A percentile compares a stretch with the other conserved stretches of the same genome.
Evolutionary conservation across 2,888 invertebrate species (phyloP).

Genomic region (Mythimna pallens): DNA sequence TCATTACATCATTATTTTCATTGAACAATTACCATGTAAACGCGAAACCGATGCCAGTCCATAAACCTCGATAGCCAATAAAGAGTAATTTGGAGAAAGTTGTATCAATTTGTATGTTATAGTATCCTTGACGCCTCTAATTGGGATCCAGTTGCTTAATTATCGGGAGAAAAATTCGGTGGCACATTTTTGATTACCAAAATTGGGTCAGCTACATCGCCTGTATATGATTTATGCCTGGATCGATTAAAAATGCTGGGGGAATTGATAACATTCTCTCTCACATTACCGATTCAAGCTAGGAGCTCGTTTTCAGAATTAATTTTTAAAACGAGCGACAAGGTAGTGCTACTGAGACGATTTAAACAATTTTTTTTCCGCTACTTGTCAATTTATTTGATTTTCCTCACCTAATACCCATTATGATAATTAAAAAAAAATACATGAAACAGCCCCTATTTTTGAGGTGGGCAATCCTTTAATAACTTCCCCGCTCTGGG

Average conservation of each 20-base stretch:
- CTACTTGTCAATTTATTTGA: background rate
- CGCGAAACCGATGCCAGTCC: slow-evolving; percentile 56
- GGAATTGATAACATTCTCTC: background rate
- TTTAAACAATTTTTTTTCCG: too few species aligned
- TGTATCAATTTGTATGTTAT: slow-evolving; percentile 50
- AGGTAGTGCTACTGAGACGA: too few species aligned
- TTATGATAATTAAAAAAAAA: too few species aligned
- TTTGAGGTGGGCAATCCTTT: too few species aligned
- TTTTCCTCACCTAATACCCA: background rate
- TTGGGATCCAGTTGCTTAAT: slow-evolving; percentile 63
- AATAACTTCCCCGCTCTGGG: too few species aligned
- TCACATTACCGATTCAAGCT: background rate
- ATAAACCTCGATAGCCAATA: slow-evolving; percentile 64
- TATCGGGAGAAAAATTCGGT: slow-evolving; percentile 25
- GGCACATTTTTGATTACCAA: slow-evolving; percentile 15
- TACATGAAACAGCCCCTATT: too few species aligned
- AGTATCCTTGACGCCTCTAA: slow-evolving; percentile 58
- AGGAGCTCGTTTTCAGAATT: too few species aligned
- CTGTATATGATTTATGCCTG: background rate
- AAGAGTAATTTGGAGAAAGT: slow-evolving; percentile 66
- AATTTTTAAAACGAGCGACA: background rate
- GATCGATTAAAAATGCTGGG: background rate
- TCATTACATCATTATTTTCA: slow-evolving; percentile 42
- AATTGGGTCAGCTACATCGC: slow-evolving; percentile 12
- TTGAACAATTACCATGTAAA: slow-evolving; percentile 63